These are phyloP conservation scores for Caranx melampygus DNA, from an alignment of 2,113 vertebrate genomes.

Conservation along the genomic window DNA sequence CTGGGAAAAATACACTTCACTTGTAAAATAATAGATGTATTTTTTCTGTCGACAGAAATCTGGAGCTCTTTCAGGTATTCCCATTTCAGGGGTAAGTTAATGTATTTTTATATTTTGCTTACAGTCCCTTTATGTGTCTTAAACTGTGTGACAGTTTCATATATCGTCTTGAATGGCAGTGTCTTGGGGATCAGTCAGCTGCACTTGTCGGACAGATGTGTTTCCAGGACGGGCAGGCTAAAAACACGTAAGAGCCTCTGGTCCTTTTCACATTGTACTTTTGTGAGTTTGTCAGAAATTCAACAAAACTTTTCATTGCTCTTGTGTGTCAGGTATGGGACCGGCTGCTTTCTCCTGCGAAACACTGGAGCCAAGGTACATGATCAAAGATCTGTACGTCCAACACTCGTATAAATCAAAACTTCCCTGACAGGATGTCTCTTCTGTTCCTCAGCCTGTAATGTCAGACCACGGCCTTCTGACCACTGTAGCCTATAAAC, in stretches of 20 bases:
- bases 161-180: conserved; percentile 44
- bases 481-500: conserved; percentile 95
- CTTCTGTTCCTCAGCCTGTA: conserved; percentile 82
- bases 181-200: conserved; percentile 90
- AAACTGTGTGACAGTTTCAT: background rate
- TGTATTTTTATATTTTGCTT: fast-evolving
- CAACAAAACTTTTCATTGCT: background rate
- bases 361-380: conserved; percentile 93
- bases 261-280: background rate
- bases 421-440: background rate
- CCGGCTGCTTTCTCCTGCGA: conserved; percentile 93
- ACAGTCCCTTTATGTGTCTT: background rate
- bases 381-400: too few species aligned
- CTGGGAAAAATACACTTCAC: background rate
- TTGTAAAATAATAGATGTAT: background rate
- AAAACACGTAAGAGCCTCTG: conserved; percentile 90
- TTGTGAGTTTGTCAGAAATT: background rate
- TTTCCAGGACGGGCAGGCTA: conserved; percentile 93
- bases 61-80: conserved; percentile 91
- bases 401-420: too few species aligned
- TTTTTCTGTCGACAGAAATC: conserved; percentile 85
- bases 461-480: conserved; percentile 95
- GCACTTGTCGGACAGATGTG: conserved; percentile 97
- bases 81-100: conserved; percentile 93
- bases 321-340: conserved; percentile 88